Evolutionary conservation across 1,140 invertebrate genomes (phyloP).

Genomic region (Muscidifurax raptorellus): DNA sequence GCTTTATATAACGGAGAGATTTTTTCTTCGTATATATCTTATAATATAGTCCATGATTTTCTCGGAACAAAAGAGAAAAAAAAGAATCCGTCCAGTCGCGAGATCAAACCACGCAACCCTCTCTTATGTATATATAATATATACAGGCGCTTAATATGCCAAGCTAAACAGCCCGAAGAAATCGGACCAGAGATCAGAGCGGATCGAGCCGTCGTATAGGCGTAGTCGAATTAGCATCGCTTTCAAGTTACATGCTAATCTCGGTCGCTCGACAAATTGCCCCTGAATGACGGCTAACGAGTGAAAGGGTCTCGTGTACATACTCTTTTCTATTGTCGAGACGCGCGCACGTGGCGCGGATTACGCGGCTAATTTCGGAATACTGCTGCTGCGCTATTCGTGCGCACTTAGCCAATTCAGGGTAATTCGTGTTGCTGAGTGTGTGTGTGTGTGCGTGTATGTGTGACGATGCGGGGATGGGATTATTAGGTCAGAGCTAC

Average conservation of each 20-base stretch:
- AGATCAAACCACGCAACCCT: background rate
- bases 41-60: background rate
- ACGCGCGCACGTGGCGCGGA: conserved; percentile 69
- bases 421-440: no score
- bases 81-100: background rate
- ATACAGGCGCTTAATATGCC: background rate
- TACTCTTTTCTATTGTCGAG: conserved; percentile 28
- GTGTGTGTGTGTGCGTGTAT: no score
- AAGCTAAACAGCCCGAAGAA: background rate
- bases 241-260: conserved; percentile 70
- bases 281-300: conserved; percentile 66
- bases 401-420: conserved; percentile 45
- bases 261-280: conserved; percentile 64
- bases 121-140: background rate
- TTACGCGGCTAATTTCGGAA: conserved; percentile 71
- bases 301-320: conserved; percentile 7
- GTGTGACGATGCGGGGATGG: no score
- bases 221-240: conserved; percentile 66
- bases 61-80: background rate
- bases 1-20: conserved; percentile 24
- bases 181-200: conserved; percentile 15
- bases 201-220: conserved; percentile 15
- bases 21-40: background rate
- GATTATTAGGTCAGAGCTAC: conserved; percentile 9
- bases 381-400: background rate